Percentiles rank a stretch among this genome's conserved stretches.
Evolutionary conservation across 2,888 invertebrate genomes (phyloP).

Genomic region (Drosophila longiperda): DNA sequence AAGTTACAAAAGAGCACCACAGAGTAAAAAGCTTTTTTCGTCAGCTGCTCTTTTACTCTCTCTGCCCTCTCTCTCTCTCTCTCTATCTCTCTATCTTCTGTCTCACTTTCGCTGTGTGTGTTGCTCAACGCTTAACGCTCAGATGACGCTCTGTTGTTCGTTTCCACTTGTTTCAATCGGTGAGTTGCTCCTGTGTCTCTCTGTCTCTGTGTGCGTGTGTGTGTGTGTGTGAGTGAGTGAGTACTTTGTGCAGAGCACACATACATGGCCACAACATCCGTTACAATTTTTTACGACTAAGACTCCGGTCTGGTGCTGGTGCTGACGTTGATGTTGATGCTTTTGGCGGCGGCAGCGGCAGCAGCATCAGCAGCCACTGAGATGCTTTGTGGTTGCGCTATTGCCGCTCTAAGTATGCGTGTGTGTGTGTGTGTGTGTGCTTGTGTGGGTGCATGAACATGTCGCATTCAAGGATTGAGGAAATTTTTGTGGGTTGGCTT

Average conservation of each 20-base stretch:
- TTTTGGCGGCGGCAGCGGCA: slow-evolving; percentile 56
- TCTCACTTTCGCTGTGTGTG: slow-evolving; percentile 12
- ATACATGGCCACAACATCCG: slow-evolving; percentile 79
- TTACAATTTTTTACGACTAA: slow-evolving; percentile 79
- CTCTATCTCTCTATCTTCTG: slow-evolving; percentile 12
- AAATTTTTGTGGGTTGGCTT: slow-evolving; percentile 81
- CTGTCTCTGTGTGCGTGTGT: background rate
- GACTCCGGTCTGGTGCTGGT: slow-evolving; percentile 56
- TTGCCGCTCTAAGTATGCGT: slow-evolving; percentile 44
- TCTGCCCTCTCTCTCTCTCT: background rate
- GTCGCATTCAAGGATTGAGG: slow-evolving; percentile 80
- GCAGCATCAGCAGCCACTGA: slow-evolving; percentile 44
- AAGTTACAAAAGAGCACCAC: slow-evolving; percentile 58
- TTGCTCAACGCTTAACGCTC: slow-evolving; percentile 9
- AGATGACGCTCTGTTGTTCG: slow-evolving; percentile 51
- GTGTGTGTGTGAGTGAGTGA: slow-evolving; percentile 28
- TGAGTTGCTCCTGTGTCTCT: background rate
- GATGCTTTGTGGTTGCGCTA: slow-evolving; percentile 64
- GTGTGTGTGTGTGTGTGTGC: slow-evolving; percentile 18
- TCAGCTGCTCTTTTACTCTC: slow-evolving; percentile 11
- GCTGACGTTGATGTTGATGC: slow-evolving; percentile 76
- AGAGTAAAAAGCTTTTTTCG: slow-evolving; percentile 59
- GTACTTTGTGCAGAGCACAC: slow-evolving; percentile 36
- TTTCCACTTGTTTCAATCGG: slow-evolving; percentile 73
- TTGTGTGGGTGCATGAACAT: slow-evolving; percentile 42